A percentile compares a stretch with the other conserved stretches of the same genome.
Conservation (phyloP, 2,888 invertebrate species). For the Erebia ligea region DNA sequence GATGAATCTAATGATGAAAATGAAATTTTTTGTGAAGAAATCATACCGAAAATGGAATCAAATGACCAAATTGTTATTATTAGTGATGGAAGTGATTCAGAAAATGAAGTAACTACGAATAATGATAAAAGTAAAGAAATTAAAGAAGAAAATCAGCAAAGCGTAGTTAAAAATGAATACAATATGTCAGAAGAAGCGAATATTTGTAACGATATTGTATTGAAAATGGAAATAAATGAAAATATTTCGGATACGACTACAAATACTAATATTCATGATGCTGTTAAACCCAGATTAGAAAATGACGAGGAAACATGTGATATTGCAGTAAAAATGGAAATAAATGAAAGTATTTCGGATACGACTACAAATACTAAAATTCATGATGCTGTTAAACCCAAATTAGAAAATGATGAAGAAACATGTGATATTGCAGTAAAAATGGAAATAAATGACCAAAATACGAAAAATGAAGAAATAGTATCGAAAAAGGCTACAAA, state of each 20-base stretch:
- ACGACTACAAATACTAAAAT: too few relatives aligned
- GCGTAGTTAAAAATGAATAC: background rate
- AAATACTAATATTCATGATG: too few relatives aligned
- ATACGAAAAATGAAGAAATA: background rate
- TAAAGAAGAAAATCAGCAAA: background rate
- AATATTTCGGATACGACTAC: too few relatives aligned
- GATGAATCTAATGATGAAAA: slow-evolving; percentile 33
- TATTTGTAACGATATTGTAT: slow-evolving; percentile 7
- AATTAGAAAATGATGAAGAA: too few relatives aligned
- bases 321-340: too few relatives aligned
- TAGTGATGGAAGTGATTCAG: background rate
- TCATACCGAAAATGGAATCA: background rate
- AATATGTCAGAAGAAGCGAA: background rate
- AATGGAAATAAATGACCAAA: slow-evolving; percentile 17
- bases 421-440: too few relatives aligned
- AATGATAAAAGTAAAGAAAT: background rate
- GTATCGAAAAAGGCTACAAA: background rate
- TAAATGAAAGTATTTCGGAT: too few relatives aligned
- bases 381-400: too few relatives aligned
- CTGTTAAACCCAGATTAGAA: too few relatives aligned
- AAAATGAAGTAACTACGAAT: background rate
- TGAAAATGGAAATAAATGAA: too few relatives aligned
- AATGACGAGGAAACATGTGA: too few relatives aligned
- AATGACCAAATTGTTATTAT: background rate
- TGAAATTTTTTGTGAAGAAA: background rate